Conservation (phyloP, 2,113 vertebrate genomes). For the Bufo gargarizans region DNA sequence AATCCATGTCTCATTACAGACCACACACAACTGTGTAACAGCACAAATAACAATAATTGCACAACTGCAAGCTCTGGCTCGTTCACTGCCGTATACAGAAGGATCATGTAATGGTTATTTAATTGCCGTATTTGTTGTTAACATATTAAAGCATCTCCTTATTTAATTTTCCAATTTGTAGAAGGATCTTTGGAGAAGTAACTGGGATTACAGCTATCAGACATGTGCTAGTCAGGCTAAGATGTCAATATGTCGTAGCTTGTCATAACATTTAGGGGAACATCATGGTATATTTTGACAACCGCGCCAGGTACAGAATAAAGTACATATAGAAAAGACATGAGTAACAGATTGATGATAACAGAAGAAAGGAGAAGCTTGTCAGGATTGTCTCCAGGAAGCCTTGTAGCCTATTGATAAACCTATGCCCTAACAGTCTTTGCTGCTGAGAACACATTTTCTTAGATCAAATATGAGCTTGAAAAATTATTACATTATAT, state of each 20-base stretch:
- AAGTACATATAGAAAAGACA: constrained; percentile 42
- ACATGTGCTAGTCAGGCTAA: not conserved
- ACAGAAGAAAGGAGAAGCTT: constrained; percentile 8
- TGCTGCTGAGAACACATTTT: not conserved
- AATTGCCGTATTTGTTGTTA: constrained; percentile 27
- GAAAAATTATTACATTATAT: not conserved
- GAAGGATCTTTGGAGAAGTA: constrained; percentile 41
- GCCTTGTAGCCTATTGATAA: constrained; percentile 15
- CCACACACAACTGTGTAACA: constrained; percentile 37
- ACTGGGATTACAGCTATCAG: constrained; percentile 41
- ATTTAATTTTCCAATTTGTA: constrained; percentile 52
- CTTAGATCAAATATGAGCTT: not conserved
- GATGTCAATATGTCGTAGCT: constrained; percentile 50
- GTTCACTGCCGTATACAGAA: not conserved
- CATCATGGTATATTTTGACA: constrained; percentile 36
- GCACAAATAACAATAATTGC: constrained; percentile 45
- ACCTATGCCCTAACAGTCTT: not conserved
- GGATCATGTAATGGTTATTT: constrained; percentile 33
- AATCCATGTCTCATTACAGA: constrained; percentile 11
- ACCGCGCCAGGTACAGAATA: constrained; percentile 22
- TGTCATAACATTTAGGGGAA: constrained; percentile 30
- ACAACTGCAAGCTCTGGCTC: not conserved
- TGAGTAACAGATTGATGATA: constrained; percentile 30
- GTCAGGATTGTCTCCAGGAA: constrained; percentile 20
- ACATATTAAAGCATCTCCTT: constrained; percentile 28